Evolutionary conservation across 2,797 vertebrate species (phyloP).

Genomic region (Crocodylus rhombifer): DNA sequence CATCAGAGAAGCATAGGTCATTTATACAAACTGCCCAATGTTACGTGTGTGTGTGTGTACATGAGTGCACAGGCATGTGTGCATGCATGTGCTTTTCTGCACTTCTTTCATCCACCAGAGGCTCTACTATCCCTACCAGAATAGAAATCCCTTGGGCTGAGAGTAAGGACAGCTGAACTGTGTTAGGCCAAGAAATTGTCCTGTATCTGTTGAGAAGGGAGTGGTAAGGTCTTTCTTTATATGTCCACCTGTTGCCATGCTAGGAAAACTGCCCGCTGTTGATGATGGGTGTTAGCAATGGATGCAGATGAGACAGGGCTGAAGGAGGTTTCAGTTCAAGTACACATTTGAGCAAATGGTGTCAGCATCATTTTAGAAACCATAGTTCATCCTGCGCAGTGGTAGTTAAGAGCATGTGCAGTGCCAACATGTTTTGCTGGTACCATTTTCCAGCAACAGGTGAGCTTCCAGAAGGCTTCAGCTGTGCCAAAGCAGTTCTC

Average conservation of each 20-base stretch:
- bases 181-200: background rate
- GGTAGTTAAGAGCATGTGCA: background rate
- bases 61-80: too few relatives aligned
- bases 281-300: background rate
- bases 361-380: background rate
- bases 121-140: background rate
- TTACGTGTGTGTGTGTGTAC: too few relatives aligned
- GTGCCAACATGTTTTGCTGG: background rate
- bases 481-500: background rate
- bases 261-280: background rate
- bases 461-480: background rate
- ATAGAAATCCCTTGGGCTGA: background rate
- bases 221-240: background rate
- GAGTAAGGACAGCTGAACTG: background rate
- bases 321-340: background rate
- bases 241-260: background rate
- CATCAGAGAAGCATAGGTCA: background rate
- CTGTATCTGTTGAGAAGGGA: constrained; percentile 6
- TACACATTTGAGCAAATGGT: background rate
- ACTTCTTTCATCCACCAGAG: constrained; percentile 2
- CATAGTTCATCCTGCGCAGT: background rate
- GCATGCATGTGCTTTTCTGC: background rate
- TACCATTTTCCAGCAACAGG: background rate
- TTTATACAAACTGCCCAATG: background rate
- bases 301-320: background rate